Conservation (phyloP, 2,113 vertebrate genomes). For the Chloropsis cyanopogon region DNA sequence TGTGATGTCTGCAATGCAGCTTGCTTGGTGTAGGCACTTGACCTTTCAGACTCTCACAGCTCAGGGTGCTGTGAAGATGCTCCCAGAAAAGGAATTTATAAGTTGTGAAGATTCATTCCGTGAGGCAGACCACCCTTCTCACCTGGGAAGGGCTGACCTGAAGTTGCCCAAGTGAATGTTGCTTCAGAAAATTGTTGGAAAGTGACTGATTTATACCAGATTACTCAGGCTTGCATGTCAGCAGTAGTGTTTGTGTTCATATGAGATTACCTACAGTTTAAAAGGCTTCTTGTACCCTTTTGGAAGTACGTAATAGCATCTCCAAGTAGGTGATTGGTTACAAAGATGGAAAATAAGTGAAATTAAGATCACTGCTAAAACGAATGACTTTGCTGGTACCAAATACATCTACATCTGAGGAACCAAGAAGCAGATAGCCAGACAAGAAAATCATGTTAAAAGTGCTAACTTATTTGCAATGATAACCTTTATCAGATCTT, state of each 20-base stretch:
- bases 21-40: background rate
- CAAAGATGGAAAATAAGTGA: background rate
- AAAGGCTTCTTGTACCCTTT: background rate
- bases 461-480: background rate
- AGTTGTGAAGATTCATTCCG: rapidly evolving
- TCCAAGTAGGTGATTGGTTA: background rate
- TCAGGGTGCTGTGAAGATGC: background rate
- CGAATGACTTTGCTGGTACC: background rate
- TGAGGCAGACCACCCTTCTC: background rate
- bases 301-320: background rate
- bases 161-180: background rate
- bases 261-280: background rate
- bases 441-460: background rate
- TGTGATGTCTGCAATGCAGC: background rate
- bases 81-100: background rate
- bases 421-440: background rate
- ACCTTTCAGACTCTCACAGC: background rate
- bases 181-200: background rate
- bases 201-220: background rate
- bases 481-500: background rate
- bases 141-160: background rate
- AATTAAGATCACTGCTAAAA: background rate
- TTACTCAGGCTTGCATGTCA: background rate
- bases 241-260: background rate
- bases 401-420: background rate